phyloP scores from a whole-genome alignment of 2,113 vertebrate species.

The Halichoeres trimaculatus region DNA sequence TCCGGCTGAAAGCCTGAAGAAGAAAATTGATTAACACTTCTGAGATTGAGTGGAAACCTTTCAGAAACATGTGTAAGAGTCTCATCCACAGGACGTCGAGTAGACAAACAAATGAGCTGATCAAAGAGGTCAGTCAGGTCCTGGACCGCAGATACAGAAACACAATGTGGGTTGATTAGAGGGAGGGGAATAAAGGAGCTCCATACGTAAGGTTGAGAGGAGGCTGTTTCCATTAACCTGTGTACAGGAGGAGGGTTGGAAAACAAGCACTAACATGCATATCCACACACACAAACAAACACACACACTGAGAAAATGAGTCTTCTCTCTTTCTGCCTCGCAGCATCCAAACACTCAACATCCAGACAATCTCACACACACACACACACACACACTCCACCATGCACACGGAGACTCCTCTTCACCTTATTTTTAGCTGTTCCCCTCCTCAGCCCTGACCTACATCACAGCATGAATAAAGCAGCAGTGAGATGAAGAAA shows the following conservation, averaged over 20 bases:
- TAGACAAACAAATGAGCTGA: conserved; percentile 9
- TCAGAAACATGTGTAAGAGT: not conserved
- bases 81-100: conserved; percentile 13
- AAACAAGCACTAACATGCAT: not conserved
- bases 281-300: not conserved
- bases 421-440: conserved; percentile 73
- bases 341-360: conserved; percentile 28
- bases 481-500: conserved; percentile 65
- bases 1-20: not conserved
- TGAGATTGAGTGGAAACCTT: not conserved
- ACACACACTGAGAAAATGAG: not conserved
- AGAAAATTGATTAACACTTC: not conserved
- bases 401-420: conserved; percentile 35
- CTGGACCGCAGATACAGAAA: not conserved
- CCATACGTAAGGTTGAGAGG: conserved; percentile 16
- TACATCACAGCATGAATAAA: conserved; percentile 80
- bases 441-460: conserved; percentile 71
- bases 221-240: conserved; percentile 51
- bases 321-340: conserved; percentile 23
- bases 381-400: conserved; percentile 2
- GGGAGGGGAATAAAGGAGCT: conserved; percentile 22
- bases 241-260: conserved; percentile 15
- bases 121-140: conserved; percentile 1
- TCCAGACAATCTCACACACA: not conserved
- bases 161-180: conserved; percentile 17